Evolutionary conservation across 2,888 invertebrate genomes (phyloP), one percentile per base, ranked within the genome.

Genomic region (Nysson spinosus): DNA sequence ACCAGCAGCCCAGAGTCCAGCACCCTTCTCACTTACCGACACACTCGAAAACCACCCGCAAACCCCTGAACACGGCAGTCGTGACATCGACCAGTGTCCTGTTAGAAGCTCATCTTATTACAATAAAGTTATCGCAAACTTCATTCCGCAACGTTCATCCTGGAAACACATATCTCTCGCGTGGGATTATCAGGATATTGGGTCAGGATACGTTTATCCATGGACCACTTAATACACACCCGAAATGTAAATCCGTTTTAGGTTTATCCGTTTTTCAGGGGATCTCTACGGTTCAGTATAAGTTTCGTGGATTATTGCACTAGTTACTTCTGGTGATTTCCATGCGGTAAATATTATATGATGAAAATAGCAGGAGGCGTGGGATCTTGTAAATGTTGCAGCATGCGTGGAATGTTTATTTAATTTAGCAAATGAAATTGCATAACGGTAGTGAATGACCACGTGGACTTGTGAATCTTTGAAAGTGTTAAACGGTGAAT

Each of bases 1-100:
- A 72, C 55, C 79, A 72, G 77, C 75, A 69, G 64, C 66, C 74
- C 78, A 80, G 80, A 77, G 78, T 81, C 80, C 80, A 68, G 79
- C 80, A 79, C 81, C 81, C 82, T 82, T 82, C 83, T 83, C 84
- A 82, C 83, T 85, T 83, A 82, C 82, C 75, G 76, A 77, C 78
- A 75, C 79, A 77, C 78, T 73, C 74, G 78, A 79, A 77, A 79
- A 71, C 75, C 76, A 72, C 75, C 79, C 79, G 78, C 80, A 82
- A 81, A 78, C 71, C 77, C 72, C 72, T 16, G 58, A 60, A 54
- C 39, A 62, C 49, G 66, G 51, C 28, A 40, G 63, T 44, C 66
- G 65, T 54, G 65, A 57, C 67, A 60, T 55, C 55, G 50, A 55
- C 19, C 54, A 42, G 30, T 34, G 32, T 51, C 26, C 40, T 50